Base-by-base conservation (phyloP, 2,888 invertebrate genomes). In the Tipula lateralis region DNA sequence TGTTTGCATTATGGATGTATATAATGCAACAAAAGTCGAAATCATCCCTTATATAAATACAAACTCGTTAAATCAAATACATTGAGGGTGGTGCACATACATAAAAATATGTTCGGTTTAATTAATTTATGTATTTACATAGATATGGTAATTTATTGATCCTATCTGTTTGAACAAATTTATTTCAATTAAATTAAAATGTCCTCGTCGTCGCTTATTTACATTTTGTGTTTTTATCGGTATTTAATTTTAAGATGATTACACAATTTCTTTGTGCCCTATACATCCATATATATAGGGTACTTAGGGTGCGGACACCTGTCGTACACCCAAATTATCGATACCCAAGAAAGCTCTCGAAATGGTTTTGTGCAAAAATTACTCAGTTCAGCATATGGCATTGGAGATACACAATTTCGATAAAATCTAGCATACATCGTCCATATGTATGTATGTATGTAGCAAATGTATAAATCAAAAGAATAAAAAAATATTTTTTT, bases 21-120 rank as follows among this genome's bases (percentile, higher is more conserved):
- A n/a, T 66, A 66, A 66, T 66, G 66, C 66, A 66, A 66, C 66
- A 66, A 66, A 66, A 66, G 66, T 66, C 66, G 66, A 66, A 66
- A 66, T 66, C 66, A 66, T 66, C 66, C 66, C 66, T 66, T 4
- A 66, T 66, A 24, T 66, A 24, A 44, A 44, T 66, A 19, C 66
- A 24, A 66, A 66, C n/a, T 66, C 66, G 19, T 66, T 66, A 50
- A 19, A 50, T 19, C 19, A 50, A 50, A 50, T 50, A 50, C 50
- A 6, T 39, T 39, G 9, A 9, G 66, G 66, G 24, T 66, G 66
- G 66, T 24, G n/a, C n/a, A n/a, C n/a, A n/a, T 24, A 66, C 24
- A 66, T 12, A 66, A 66, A n/a, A 66, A 66, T 66, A 66, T 66
- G 66, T 66, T 66, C 24, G 66, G 66, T 24, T 66, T 66, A 66